Base-by-base conservation (phyloP, 2,797 vertebrate genomes). In the Diplodus sargus region DNA sequence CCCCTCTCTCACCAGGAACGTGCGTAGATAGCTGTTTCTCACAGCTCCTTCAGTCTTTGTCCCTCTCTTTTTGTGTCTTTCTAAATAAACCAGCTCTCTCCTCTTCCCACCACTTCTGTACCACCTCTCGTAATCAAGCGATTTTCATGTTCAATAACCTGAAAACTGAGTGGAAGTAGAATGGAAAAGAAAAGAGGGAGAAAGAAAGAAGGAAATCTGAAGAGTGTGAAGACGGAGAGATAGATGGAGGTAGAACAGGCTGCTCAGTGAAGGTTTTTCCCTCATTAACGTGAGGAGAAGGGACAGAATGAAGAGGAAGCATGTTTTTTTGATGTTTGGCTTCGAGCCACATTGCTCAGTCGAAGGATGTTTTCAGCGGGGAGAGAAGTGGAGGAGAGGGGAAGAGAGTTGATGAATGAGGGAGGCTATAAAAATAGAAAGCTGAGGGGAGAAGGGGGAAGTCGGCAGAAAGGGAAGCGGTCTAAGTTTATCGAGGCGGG, bases 391-490 rank as follows among this genome's bases (percentile, higher is more conserved):
- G 70, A 83, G 42, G 49, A 73, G 61, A 79, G 74, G 66, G 62
- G 79, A 76, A 83, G 65, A 66, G 76, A 75, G 70, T 57, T 88
- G 87, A 92, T 92, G 69, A 90, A 91, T 84, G 85, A 84, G 77
- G 58, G 67, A 58, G 56, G 58, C 65, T 81, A 79, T 84, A 83
- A 88, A 90, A 91, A 89, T 87, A 90, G 88, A 90, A 89, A 86
- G 85, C 67, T 4, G 67, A 74, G 52, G 47, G 76, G 52, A 79
- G 69, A 80, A 72, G 57, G 48, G 15, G 62, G 79, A 74, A 65
- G 80, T 69, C 81, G 78, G 81, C 65, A 79, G 82, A 83, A 54
- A 86, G 71, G 74, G 88, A 88, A 87, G 58, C 76, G 83, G 82
- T 85, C 72, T 87, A 72, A 54, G 62, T 90, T 87, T 90, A 70